These are phyloP conservation scores for Limonius californicus DNA, from an alignment of 1,140 invertebrate species.

Conservation along the genomic window DNA sequence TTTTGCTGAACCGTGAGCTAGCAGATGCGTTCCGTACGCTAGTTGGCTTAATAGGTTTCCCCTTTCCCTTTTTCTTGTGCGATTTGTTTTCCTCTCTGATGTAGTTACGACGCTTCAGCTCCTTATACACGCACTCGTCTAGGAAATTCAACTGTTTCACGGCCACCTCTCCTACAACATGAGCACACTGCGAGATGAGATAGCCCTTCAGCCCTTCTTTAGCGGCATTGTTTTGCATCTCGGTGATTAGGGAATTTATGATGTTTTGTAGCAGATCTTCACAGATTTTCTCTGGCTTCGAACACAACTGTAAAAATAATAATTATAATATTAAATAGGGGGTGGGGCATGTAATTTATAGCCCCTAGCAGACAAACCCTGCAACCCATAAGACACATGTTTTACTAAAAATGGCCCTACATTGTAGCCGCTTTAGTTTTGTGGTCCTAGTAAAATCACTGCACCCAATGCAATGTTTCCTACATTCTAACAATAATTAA, in stretches of 20 bases:
- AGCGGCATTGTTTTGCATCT: constrained; percentile 8
- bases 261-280: constrained; percentile 31
- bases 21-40: neutral
- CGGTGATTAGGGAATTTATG: constrained; percentile 11
- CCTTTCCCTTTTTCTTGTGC: constrained; percentile 17
- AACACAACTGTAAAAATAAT: constrained; percentile 34
- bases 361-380: too few species aligned
- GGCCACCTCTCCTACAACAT: constrained; percentile 36
- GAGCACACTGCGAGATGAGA: constrained; percentile 29
- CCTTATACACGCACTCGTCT: constrained; percentile 41
- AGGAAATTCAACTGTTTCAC: constrained; percentile 35
- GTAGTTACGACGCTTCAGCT: constrained; percentile 39
- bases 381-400: too few species aligned
- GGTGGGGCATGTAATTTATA: too few species aligned
- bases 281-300: constrained; percentile 35
- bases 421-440: too few species aligned
- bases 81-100: constrained; percentile 25
- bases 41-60: neutral
- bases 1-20: neutral
- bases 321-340: too few species aligned
- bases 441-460: too few species aligned
- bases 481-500: too few species aligned
- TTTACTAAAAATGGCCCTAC: too few species aligned
- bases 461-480: too few species aligned
- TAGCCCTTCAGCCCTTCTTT: constrained; percentile 19